Conservation (phyloP, 2,888 invertebrate genomes). For the Tiphia femorata region DNA sequence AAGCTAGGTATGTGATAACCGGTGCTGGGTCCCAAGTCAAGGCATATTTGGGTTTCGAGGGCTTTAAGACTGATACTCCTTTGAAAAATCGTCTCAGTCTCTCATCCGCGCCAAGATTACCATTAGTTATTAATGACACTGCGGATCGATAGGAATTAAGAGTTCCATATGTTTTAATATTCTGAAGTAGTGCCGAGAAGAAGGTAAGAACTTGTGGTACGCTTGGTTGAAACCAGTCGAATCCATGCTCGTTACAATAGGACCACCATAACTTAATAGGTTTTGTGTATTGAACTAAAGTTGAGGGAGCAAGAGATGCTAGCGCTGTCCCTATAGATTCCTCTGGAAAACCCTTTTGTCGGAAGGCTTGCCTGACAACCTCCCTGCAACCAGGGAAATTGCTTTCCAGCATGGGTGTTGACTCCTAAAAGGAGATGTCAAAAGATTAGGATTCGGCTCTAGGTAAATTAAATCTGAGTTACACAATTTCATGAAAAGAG, state of each 20-base stretch:
- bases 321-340: slow-evolving; percentile 23
- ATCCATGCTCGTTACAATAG: slow-evolving; percentile 22
- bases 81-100: too few species aligned
- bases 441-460: slow-evolving; percentile 33
- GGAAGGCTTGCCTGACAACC: slow-evolving; percentile 44
- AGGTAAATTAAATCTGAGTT: slow-evolving; percentile 34
- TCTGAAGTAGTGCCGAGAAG: neutral
- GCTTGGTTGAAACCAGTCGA: neutral
- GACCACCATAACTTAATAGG: slow-evolving; percentile 40
- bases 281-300: slow-evolving; percentile 40
- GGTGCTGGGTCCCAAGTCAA: too few species aligned
- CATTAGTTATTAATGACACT: too few species aligned
- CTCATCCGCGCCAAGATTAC: too few species aligned
- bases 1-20: too few species aligned
- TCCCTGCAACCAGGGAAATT: slow-evolving; percentile 50
- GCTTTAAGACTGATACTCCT: too few species aligned
- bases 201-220: neutral
- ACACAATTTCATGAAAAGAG: slow-evolving; percentile 37
- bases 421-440: slow-evolving; percentile 41
- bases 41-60: too few species aligned
- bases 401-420: slow-evolving; percentile 36
- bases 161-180: neutral
- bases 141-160: neutral
- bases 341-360: slow-evolving; percentile 21
- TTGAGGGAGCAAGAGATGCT: slow-evolving; percentile 40